These are phyloP conservation scores for Sinocyclocheilus grahami DNA, from an alignment of 2,113 vertebrate species.

Conservation along the genomic window DNA sequence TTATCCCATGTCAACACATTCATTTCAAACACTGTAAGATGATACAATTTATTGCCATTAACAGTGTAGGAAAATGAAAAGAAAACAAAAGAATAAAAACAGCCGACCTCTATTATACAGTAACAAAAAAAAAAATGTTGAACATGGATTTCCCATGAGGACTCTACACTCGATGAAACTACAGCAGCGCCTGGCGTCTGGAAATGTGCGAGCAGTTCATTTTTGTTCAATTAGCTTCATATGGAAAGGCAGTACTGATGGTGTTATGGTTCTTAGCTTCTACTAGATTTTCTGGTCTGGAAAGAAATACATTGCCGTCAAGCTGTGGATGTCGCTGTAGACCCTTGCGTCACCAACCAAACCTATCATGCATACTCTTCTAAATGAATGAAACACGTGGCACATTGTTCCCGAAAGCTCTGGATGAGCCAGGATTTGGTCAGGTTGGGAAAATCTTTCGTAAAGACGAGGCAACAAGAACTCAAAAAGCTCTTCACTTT, in stretches of 20 bases:
- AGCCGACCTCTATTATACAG: conserved; percentile 67
- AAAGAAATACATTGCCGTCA: conserved; percentile 44
- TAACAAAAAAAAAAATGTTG: conserved; percentile 58
- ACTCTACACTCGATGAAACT: conserved; percentile 52
- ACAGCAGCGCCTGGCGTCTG: conserved; percentile 50
- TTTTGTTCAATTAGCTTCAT: conserved; percentile 54
- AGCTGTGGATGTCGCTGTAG: conserved; percentile 56
- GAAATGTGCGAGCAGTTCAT: conserved; percentile 46
- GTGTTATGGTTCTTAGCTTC: conserved; percentile 47
- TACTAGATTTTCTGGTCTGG: neutral
- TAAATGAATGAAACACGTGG: conserved; percentile 40
- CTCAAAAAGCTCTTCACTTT: conserved; percentile 50
- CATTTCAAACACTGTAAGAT: conserved; percentile 64
- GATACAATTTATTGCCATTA: conserved; percentile 80
- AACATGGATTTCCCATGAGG: conserved; percentile 58
- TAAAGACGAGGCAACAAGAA: conserved; percentile 48
- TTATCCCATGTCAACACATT: conserved; percentile 65
- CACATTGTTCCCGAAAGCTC: conserved; percentile 61
- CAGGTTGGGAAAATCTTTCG: conserved; percentile 59
- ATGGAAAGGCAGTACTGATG: conserved; percentile 54
- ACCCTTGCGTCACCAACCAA: conserved; percentile 47
- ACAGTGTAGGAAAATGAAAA: conserved; percentile 72
- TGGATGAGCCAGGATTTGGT: conserved; percentile 57
- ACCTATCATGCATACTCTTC: conserved; percentile 51
- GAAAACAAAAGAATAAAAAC: conserved; percentile 68